Evolutionary conservation across 2,888 invertebrate species (phyloP).

Genomic region (Minunthozetes semirufus): DNA sequence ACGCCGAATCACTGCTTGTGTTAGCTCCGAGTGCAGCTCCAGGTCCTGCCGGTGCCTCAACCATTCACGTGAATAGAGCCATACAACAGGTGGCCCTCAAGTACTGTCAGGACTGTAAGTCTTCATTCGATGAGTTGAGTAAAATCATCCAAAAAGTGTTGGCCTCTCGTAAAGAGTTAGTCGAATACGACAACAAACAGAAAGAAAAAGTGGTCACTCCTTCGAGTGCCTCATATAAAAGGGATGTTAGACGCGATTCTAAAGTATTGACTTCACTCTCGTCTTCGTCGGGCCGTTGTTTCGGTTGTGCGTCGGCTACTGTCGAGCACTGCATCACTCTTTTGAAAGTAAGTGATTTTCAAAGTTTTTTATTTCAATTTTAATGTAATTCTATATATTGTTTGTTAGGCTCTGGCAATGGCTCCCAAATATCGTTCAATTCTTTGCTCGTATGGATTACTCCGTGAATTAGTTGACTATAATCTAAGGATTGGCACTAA

Average conservation of each 20-base stretch:
- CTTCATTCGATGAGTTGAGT: slow-evolving; percentile 86
- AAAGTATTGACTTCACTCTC: slow-evolving; percentile 20
- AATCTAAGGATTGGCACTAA: slow-evolving; percentile 61
- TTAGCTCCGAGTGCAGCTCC: not conserved
- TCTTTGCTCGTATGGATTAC: slow-evolving; percentile 73
- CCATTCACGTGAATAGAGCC: slow-evolving; percentile 71
- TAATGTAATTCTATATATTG: not conserved
- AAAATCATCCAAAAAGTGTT: slow-evolving; percentile 59
- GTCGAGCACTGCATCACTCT: slow-evolving; percentile 89
- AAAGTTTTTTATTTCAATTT: not conserved
- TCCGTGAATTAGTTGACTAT: slow-evolving; percentile 80
- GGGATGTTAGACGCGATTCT: slow-evolving; percentile 32
- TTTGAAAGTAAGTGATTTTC: slow-evolving; percentile 53
- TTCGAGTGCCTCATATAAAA: not conserved
- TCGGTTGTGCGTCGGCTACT: slow-evolving; percentile 67
- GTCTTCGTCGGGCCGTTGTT: slow-evolving; percentile 48
- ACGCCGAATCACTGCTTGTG: slow-evolving; percentile 48
- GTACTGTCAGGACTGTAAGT: slow-evolving; percentile 89
- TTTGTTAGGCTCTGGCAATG: slow-evolving; percentile 65
- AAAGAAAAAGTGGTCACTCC: slow-evolving; percentile 44
- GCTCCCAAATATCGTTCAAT: slow-evolving; percentile 66
- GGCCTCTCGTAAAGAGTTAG: slow-evolving; percentile 80
- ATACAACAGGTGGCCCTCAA: slow-evolving; percentile 90
- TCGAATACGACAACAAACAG: slow-evolving; percentile 71
- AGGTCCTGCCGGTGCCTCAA: slow-evolving; percentile 53